A percentile compares a stretch with the other conserved stretches of the same genome.
Evolutionary conservation across 2,797 vertebrate species (phyloP).

Genomic region (Hippoglossus hippoglossus): DNA sequence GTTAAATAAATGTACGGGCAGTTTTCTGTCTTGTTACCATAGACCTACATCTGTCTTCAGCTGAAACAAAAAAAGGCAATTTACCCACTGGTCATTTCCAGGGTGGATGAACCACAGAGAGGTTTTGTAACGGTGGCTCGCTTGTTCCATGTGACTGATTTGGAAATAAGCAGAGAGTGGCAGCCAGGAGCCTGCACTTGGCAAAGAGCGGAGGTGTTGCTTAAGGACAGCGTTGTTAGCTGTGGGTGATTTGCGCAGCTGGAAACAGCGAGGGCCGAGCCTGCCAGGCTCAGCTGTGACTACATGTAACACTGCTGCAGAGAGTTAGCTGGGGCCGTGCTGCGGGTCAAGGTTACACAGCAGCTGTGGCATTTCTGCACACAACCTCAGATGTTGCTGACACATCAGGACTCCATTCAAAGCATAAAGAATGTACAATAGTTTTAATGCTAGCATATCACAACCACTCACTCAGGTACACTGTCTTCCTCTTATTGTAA

Average conservation of each 20-base stretch:
- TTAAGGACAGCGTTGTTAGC: slow-evolving; percentile 42
- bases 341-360: slow-evolving; percentile 32
- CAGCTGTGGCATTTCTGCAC: slow-evolving; percentile 28
- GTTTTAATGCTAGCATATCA: neutral
- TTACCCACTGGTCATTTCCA: slow-evolving; percentile 39
- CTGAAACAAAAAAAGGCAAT: slow-evolving; percentile 35
- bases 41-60: slow-evolving; percentile 34
- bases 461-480: neutral
- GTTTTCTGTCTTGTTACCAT: slow-evolving; percentile 15
- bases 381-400: slow-evolving; percentile 15
- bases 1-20: slow-evolving; percentile 7
- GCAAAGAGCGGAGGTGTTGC: slow-evolving; percentile 42
- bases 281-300: slow-evolving; percentile 47
- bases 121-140: slow-evolving; percentile 49
- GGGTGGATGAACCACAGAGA: slow-evolving; percentile 34
- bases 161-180: slow-evolving; percentile 54
- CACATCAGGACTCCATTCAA: neutral
- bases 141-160: slow-evolving; percentile 47
- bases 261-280: slow-evolving; percentile 13
- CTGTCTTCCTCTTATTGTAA: neutral
- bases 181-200: slow-evolving; percentile 41
- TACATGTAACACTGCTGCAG: slow-evolving; percentile 24
- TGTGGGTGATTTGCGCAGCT: slow-evolving; percentile 34
- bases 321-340: slow-evolving; percentile 5
- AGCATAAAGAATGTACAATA: neutral